phyloP scores from a whole-genome alignment of 2,888 invertebrate species.

The Acanthoscelides obtectus region DNA sequence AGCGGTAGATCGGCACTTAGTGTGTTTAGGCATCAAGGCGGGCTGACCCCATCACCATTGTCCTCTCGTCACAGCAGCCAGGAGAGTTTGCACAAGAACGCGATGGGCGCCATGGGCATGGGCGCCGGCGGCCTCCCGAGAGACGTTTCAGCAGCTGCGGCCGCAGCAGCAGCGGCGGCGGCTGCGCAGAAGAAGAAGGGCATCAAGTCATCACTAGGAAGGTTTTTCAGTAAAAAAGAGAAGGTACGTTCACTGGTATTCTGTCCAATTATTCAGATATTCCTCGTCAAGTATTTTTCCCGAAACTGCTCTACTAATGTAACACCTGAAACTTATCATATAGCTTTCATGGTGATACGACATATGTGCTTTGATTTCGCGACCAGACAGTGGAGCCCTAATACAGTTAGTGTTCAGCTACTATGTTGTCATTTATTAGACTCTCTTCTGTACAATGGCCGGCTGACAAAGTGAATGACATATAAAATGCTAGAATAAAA shows the following conservation, averaged over 20 bases:
- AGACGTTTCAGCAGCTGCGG: conserved; percentile 45
- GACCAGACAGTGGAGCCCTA: too few relatives aligned
- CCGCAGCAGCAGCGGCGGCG: conserved; percentile 59
- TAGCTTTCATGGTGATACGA: too few relatives aligned
- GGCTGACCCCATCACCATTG: conserved; percentile 68
- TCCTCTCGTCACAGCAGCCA: conserved; percentile 85
- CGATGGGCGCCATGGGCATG: conserved; percentile 47
- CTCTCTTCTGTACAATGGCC: too few relatives aligned
- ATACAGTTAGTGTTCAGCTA: too few relatives aligned
- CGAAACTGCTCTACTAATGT: too few relatives aligned
- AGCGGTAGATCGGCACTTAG: conserved; percentile 22
- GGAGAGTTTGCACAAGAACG: conserved; percentile 68
- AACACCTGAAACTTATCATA: too few relatives aligned
- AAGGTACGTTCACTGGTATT: conserved; percentile 65
- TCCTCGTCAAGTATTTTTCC: too few relatives aligned
- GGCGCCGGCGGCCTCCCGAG: conserved; percentile 54
- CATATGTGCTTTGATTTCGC: too few relatives aligned
- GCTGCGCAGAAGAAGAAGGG: conserved; percentile 89
- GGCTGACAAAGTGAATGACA: too few relatives aligned
- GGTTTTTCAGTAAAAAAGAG: conserved; percentile 98
- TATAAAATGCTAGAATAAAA: too few relatives aligned
- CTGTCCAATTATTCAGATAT: too few relatives aligned
- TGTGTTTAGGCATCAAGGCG: conserved; percentile 49
- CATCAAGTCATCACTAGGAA: conserved; percentile 91
- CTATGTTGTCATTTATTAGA: too few relatives aligned